Evolutionary conservation across 2,113 vertebrate genomes (phyloP).

Genomic region (Tragulus kanchil): DNA sequence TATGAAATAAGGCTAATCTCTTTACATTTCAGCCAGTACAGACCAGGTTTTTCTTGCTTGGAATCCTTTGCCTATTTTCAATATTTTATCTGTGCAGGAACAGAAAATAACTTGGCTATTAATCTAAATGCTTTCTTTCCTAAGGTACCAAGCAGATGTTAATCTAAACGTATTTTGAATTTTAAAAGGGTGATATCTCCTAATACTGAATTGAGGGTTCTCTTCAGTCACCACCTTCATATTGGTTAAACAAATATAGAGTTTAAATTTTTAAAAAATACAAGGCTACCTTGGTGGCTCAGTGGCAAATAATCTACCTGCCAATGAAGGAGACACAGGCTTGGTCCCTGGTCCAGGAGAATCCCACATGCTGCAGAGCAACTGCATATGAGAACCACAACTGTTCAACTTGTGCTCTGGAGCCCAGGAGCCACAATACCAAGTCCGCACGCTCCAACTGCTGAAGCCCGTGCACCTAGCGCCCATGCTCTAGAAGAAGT

Average conservation of each 20-base stretch:
- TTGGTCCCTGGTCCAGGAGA: too few species aligned
- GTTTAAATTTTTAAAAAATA: too few species aligned
- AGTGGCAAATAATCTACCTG: too few species aligned
- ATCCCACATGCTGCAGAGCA: too few species aligned
- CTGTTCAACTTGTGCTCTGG: too few species aligned
- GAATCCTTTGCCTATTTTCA: neutral
- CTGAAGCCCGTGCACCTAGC: too few species aligned
- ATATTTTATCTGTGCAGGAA: neutral
- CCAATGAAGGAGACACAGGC: too few species aligned
- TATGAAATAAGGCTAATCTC: neutral
- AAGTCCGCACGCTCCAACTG: too few species aligned
- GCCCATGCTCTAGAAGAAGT: too few species aligned
- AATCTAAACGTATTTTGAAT: neutral
- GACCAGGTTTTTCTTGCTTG: neutral
- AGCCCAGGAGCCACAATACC: too few species aligned
- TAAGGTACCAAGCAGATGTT: constrained; percentile 7
- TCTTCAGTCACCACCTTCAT: neutral
- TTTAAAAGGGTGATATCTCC: neutral
- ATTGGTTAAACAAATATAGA: neutral
- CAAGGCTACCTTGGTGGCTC: too few species aligned
- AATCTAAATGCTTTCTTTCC: constrained; percentile 10
- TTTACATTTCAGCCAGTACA: neutral
- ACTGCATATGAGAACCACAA: too few species aligned
- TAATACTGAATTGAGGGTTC: neutral
- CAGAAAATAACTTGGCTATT: neutral